Base-by-base conservation (phyloP, 2,797 vertebrate genomes). In the Phrynocephalus vlangalii region DNA sequence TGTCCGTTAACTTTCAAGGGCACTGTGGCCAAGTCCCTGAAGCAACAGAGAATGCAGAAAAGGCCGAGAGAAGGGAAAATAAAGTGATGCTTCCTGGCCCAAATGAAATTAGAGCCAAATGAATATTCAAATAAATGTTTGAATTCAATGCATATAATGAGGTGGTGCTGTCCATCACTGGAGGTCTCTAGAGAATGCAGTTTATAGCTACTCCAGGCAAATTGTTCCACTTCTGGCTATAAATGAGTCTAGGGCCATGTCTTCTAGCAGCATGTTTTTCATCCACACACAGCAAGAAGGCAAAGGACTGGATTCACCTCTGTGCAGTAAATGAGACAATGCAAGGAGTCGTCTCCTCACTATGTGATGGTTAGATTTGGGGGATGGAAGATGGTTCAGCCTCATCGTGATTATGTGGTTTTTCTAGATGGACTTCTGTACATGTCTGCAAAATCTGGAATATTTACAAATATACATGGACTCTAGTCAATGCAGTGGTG, bases 1-100 rank as follows among this genome's bases (percentile, higher is more conserved):
- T 78, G 86, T 75, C 86, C 81, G 71, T 87, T 87, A 82, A 87
- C 86, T 75, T 87, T 82, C 86, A 87, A 82, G 86, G 81, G 81
- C 75, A 78, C 77, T n/a, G 24, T 60, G 63, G 73, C 66, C 71
- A 75, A 83, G 80, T 82, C 86, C 72, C 79, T 68, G 3, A 77
- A 87, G 71, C 80, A 38, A 86, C 2, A 26, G 52, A 16, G 70
- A 80, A 26, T 18, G 30, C 4, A 5, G 63, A 50, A 82, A 82
- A 28, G 7, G 24, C 11, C 2, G 30, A 30, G 30, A n/a, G 56
- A 1, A 28, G 52, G 30, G 1, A 8, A 50, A 68, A 50, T 11
- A 77, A 75, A 66, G 56, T 11, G 10, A 67, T 22, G 22, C 18
- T 81, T 73, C 48, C 33, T 66, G 70, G 33, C 33, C 26, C 60